Base-by-base conservation (phyloP, 2,888 invertebrate species). In the Leptopterna dolabrata region DNA sequence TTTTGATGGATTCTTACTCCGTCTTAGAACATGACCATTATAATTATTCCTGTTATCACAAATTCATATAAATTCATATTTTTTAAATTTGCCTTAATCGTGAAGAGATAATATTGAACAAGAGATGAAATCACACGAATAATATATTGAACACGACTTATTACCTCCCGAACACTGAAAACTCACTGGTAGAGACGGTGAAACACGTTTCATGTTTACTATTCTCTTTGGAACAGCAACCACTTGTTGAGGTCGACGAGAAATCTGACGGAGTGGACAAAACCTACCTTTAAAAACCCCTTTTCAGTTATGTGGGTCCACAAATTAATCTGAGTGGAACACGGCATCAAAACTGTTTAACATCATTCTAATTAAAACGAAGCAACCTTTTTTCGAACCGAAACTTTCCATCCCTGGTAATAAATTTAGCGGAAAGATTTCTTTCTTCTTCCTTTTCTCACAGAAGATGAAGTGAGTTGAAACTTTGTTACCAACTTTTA, bases 361-460 rank as follows among this genome's bases (percentile, higher is more conserved):
- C 78, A 78, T 45, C 78, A 45, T 78, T 78, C 43, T 78, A 78
- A 78, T 78, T 78, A 78, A 78, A 78, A 41, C 78, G 19, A 41
- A 47, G 27, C 41, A 45, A 45, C 78, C 78, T 45, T 47, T 78
- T 78, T 27, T 30, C 45, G 45, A 27, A 27, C 47, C 47, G 7
- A 41, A 78, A 78, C n/a, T 78, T 78, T 47, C 29, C 19, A 45
- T 78, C 78, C 9, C 3, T n/a, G 14, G 78, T 45, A 78, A 78
- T 78, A 78, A 78, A 78, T 78, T 78, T 45, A 76, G 43, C 76
- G 78, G 78, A 78, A 78, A 78, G 43, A 78, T 78, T 78, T 45
- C 78, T 78, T 47, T 78, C 47, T 78, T 43, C 27, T 19, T 47
- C 47, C 24, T 43, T 16, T 27, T 36, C 76, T 36, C 36, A 36